Conservation (phyloP, 2,113 vertebrate genomes). For the Festucalex cinctus region DNA sequence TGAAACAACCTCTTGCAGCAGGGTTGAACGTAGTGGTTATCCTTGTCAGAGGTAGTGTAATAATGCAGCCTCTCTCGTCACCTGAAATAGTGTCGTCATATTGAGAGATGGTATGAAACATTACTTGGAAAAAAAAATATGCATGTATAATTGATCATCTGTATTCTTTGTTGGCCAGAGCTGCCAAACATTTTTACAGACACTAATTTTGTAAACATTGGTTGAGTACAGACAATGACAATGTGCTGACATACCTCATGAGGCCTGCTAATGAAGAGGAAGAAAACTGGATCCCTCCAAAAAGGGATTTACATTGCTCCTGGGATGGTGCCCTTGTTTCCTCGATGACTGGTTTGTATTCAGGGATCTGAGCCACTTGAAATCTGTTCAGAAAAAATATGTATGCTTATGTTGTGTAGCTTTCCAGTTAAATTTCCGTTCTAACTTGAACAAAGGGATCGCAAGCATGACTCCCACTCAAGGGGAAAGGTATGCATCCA, state of each 20-base stretch:
- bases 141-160: not conserved
- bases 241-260: slow-evolving; percentile 42
- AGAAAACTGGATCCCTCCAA: slow-evolving; percentile 57
- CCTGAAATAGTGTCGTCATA: slow-evolving; percentile 30
- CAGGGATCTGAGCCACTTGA: slow-evolving; percentile 89
- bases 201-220: not conserved
- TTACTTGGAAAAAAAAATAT: not conserved
- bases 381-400: slow-evolving; percentile 72
- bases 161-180: not conserved
- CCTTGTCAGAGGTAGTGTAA: slow-evolving; percentile 52
- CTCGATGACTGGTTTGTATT: slow-evolving; percentile 68
- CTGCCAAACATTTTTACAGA: not conserved
- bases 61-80: slow-evolving; percentile 41
- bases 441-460: not conserved
- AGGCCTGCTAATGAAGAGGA: slow-evolving; percentile 51
- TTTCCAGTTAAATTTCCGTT: not conserved
- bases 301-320: slow-evolving; percentile 65
- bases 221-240: not conserved
- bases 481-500: not conserved
- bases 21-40: slow-evolving; percentile 19
- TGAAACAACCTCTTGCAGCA: slow-evolving; percentile 22
- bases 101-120: not conserved
- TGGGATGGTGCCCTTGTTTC: slow-evolving; percentile 50
- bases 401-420: not conserved
- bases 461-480: not conserved